Evolutionary conservation across 2,888 invertebrate species (phyloP).

Genomic region (Dyspetes luteomarginatus): DNA sequence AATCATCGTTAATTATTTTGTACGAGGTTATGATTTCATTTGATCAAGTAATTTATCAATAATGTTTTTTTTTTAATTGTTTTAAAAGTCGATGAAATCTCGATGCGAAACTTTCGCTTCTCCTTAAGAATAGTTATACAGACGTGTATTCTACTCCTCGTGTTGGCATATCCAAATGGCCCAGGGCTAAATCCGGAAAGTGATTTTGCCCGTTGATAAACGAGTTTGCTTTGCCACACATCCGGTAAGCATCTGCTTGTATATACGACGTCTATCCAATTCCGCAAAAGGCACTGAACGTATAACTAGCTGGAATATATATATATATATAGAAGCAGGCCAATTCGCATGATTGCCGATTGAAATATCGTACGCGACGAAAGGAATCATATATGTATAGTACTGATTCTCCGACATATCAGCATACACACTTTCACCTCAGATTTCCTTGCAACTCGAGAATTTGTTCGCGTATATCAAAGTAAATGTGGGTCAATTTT

Average conservation of each 20-base stretch:
- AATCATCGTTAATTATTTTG: too few relatives aligned
- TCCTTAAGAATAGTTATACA: constrained; percentile 12
- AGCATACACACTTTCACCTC: too few relatives aligned
- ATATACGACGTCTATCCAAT: constrained; percentile 56
- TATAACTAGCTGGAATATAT: constrained; percentile 2
- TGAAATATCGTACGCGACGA: constrained; percentile 1
- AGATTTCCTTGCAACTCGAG: too few relatives aligned
- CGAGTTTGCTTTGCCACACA: constrained; percentile 4
- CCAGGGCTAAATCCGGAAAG: constrained; percentile 14
- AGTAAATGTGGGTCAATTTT: too few relatives aligned
- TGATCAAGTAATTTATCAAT: neutral
- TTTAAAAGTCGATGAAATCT: neutral
- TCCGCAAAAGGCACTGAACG: constrained; percentile 28
- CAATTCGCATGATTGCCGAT: constrained; percentile 2
- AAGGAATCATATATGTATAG: neutral
- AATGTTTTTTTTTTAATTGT: neutral
- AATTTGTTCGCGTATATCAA: too few relatives aligned
- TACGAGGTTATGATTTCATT: neutral
- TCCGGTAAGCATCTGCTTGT: constrained; percentile 42
- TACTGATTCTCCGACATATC: too few relatives aligned
- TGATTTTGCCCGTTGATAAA: constrained; percentile 12
- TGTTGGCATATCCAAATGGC: constrained; percentile 21
- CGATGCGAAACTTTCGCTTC: neutral
- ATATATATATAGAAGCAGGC: neutral
- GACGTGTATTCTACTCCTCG: neutral